Conservation (phyloP, 2,888 invertebrate genomes). For the Antheraea yamamai region DNA sequence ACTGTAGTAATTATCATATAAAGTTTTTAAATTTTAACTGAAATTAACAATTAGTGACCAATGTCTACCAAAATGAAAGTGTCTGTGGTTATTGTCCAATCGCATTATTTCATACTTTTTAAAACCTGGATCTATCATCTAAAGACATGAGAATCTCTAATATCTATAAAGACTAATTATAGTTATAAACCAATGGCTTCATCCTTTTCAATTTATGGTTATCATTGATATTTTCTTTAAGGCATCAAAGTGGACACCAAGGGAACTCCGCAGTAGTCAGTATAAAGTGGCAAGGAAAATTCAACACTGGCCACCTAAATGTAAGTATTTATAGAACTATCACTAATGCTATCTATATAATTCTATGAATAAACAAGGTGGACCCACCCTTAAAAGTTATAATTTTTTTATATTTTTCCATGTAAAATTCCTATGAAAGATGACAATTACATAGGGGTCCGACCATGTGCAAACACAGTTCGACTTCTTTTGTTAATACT, state of each 20-base stretch:
- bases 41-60: no score
- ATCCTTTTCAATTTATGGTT: background rate
- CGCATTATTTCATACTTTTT: no score
- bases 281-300: conserved; percentile 78
- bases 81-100: no score
- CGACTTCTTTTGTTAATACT: no score
- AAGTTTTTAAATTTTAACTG: no score
- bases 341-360: background rate
- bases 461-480: no score
- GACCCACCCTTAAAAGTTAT: background rate
- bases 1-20: no score
- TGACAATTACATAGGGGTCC: background rate
- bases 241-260: conserved; percentile 70
- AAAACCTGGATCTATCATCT: no score
- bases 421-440: background rate
- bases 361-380: background rate
- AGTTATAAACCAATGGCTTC: background rate
- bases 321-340: conserved; percentile 48
- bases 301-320: conserved; percentile 75
- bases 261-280: conserved; percentile 74
- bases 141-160: background rate
- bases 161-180: background rate
- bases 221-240: conserved; percentile 30
- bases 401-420: no score
- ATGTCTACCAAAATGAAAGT: no score